Base-by-base conservation (phyloP, 1,140 invertebrate genomes). In the Branchinecta lindahli region DNA sequence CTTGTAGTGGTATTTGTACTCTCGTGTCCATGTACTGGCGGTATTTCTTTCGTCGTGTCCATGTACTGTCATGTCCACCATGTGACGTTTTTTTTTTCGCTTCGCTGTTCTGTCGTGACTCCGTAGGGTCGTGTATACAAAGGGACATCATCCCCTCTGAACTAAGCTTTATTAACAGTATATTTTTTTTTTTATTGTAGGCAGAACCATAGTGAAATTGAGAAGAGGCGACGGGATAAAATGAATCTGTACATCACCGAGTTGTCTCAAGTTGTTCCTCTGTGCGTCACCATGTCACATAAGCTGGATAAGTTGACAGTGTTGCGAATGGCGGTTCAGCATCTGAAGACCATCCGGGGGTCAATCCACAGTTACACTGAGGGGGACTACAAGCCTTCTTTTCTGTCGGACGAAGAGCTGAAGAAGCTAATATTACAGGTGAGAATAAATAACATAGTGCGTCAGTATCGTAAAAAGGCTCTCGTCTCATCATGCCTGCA, bases 231-330 rank as follows among this genome's bases (percentile, higher is more conserved):
- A 5, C 83, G 94, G 18, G 93, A 97, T 77, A 96, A 96, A 80
- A 96, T 96, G 93, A 96, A 96, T 80, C 92, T 87, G 0, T 96
- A 94, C 78, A 95, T 97, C 71, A 88, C 87, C 0, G 92, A 96
- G 78, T 77, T 97, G 45, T 91, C 91, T 45, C 83, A 86, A 3
- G 90, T 96, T 85, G 85, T 97, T 8, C 94, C 93, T 0, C 93
- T 94, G 89, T 96, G 93, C 76, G 88, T 89, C 75, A 89, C 90
- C 0, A 92, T 94, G 89, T 88, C 90, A 8, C 81, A 92, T 20
- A 96, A 96, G 80, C 79, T 96, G 72, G 94, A 96, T 80, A 96
- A 96, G 78, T 80, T 96, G 68, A 96, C 93, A 0, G 92, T 97
- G 5, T 80, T 97, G 2, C 80, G 93, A 3, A 94, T 96, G 91